phyloP scores from a whole-genome alignment of 2,888 invertebrate species.

The Megamerina dolium region DNA sequence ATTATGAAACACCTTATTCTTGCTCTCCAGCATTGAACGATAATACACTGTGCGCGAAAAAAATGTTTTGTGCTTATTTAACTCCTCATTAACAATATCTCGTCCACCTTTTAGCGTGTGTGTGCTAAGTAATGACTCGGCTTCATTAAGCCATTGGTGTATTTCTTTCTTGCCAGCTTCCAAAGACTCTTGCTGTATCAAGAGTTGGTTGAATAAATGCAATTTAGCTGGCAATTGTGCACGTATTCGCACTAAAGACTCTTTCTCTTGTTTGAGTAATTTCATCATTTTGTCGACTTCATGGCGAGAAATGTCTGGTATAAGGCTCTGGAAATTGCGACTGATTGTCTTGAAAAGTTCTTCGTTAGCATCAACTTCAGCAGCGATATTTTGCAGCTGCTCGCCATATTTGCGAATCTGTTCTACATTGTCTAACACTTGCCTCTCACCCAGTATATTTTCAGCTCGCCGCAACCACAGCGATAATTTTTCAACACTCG shows the following conservation, averaged over 20 bases:
- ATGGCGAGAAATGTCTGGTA: constrained; percentile 82
- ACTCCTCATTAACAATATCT: constrained; percentile 66
- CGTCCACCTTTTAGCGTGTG: constrained; percentile 59
- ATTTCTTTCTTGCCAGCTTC: constrained; percentile 84
- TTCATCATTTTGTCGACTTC: constrained; percentile 89
- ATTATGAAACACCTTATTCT: constrained; percentile 87
- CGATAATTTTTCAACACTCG: constrained; percentile 68
- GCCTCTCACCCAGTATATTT: constrained; percentile 56
- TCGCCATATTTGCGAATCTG: constrained; percentile 76
- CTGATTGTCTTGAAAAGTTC: constrained; percentile 85
- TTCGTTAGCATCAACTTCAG: constrained; percentile 80
- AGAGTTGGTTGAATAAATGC: constrained; percentile 73
- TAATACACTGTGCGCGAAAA: constrained; percentile 86
- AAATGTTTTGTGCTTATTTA: constrained; percentile 78
- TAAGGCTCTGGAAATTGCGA: constrained; percentile 83
- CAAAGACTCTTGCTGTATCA: constrained; percentile 84
- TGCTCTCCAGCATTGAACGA: constrained; percentile 89
- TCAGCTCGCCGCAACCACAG: constrained; percentile 78
- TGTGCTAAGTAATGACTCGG: constrained; percentile 65
- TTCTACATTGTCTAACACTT: constrained; percentile 68
- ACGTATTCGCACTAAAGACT: constrained; percentile 75
- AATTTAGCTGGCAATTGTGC: constrained; percentile 76
- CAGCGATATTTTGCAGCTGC: constrained; percentile 67
- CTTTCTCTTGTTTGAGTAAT: constrained; percentile 81
- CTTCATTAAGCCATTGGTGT: constrained; percentile 77